Conservation (phyloP, 2,797 vertebrate genomes). For the Crax fasciolata region DNA sequence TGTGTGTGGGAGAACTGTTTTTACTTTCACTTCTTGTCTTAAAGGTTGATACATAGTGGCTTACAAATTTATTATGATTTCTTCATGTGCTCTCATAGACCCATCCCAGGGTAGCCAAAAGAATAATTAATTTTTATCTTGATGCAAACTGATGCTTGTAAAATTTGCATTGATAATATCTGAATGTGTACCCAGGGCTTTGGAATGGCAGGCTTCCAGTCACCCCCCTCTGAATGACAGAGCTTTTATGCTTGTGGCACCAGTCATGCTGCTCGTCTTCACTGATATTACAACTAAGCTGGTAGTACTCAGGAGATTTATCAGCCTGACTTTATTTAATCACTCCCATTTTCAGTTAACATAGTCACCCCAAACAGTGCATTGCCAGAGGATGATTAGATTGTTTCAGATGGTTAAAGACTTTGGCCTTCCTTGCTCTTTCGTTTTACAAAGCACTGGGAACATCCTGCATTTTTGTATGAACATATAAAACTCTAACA, state of each 20-base stretch:
- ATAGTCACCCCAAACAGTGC: not conserved
- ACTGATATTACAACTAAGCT: not conserved
- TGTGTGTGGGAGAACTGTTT: not conserved
- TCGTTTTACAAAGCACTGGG: not conserved
- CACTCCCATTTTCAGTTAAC: constrained; percentile 24
- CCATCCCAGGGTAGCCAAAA: not conserved
- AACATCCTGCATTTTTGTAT: not conserved
- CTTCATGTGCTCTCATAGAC: not conserved
- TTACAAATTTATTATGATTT: not conserved
- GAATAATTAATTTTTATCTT: constrained; percentile 24
- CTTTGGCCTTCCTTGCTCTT: not conserved
- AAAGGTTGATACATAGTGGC: not conserved
- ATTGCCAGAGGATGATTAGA: constrained; percentile 27
- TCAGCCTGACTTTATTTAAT: constrained; percentile 26
- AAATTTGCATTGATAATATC: constrained; percentile 53
- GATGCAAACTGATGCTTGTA: not conserved
- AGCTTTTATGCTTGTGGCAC: constrained; percentile 32
- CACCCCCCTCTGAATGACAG: constrained; percentile 3
- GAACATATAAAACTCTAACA: not conserved
- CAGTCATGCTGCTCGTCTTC: constrained; percentile 5
- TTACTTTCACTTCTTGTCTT: not conserved
- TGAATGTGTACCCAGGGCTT: not conserved
- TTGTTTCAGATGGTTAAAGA: constrained; percentile 31
- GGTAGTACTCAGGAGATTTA: not conserved
- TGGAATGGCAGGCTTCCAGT: constrained; percentile 22